A percentile compares a stretch with the other conserved stretches of the same genome.
These are phyloP conservation scores for Coenonympha arcania DNA, from an alignment of 2,888 invertebrate species.

Conservation along the genomic window DNA sequence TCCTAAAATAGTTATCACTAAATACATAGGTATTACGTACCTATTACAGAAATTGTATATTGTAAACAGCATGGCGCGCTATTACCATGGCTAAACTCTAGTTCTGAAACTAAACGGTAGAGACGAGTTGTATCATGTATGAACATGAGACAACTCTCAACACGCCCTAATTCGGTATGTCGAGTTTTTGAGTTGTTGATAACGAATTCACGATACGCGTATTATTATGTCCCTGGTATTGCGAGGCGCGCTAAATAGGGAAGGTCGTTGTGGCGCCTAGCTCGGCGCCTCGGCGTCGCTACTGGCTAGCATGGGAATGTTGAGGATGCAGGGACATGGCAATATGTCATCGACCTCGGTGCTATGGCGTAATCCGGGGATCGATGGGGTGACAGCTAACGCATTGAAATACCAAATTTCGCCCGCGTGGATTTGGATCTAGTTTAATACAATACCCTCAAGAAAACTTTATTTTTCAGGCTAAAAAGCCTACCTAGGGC, in stretches of 20 bases:
- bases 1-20: no score
- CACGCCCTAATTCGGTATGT: slow-evolving; percentile 11
- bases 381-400: neutral
- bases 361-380: neutral
- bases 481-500: no score
- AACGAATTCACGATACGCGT: slow-evolving; percentile 17
- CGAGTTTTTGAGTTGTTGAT: slow-evolving; percentile 20
- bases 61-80: no score
- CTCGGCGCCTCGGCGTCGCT: slow-evolving; percentile 45
- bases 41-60: no score
- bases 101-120: no score
- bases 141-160: slow-evolving; percentile 11
- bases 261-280: slow-evolving; percentile 46
- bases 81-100: no score
- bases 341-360: slow-evolving; percentile 16
- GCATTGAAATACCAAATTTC: neutral
- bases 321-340: slow-evolving; percentile 18
- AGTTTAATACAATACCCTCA: no score
- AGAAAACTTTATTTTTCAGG: no score
- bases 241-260: slow-evolving; percentile 29
- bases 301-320: slow-evolving; percentile 40
- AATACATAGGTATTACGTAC: no score
- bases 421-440: neutral
- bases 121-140: no score
- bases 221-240: slow-evolving; percentile 11